Evolutionary conservation across 2,888 invertebrate genomes (phyloP), one percentile per base, ranked within the genome.

Genomic region (Athalia rosae): DNA sequence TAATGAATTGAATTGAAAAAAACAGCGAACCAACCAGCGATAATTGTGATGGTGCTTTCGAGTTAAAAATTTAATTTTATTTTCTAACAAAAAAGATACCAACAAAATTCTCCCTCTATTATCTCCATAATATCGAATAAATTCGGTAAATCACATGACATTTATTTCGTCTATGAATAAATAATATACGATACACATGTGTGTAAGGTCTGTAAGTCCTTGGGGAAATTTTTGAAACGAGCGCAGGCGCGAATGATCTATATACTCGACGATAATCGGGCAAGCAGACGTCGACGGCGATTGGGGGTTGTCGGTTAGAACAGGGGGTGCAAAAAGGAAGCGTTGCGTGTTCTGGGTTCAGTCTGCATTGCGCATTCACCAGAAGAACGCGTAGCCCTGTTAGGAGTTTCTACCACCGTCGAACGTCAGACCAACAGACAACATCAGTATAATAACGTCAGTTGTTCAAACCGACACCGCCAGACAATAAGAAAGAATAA

Each of bases 311-410:
- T 28, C 28, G 28, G 28, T 28, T 28, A 15, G 28, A 43, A 47
- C 45, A 43, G 56, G 48, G 53, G 43, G 53, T 41, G 15, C 41
- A 9, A n/a, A 15, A 61, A 45, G 73, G 15, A 59, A 59, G 59
- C 58, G 11, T 58, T 59, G 59, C 73, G 73, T 73, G 73, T 73
- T 71, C 73, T 43, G 82, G 82, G 80, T 82, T 81, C 82, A 85
- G 85, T 84, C 88, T 86, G 87, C 87, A 87, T 87, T 87, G 87
- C 88, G 89, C 87, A 87, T 87, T 86, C 85, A 84, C 85, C 80
- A 84, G 82, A 80, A 83, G 84, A 85, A 83, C 85, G 85, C 85
- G 87, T 83, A 83, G 85, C 73, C 13, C 6, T 15, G 56, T 6
- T 9, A 56, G 59, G n/a, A 28, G 13, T 43, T 43, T 15, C 41